Evolutionary conservation across 2,888 invertebrate species (phyloP).

Genomic region (Furcula furcula): DNA sequence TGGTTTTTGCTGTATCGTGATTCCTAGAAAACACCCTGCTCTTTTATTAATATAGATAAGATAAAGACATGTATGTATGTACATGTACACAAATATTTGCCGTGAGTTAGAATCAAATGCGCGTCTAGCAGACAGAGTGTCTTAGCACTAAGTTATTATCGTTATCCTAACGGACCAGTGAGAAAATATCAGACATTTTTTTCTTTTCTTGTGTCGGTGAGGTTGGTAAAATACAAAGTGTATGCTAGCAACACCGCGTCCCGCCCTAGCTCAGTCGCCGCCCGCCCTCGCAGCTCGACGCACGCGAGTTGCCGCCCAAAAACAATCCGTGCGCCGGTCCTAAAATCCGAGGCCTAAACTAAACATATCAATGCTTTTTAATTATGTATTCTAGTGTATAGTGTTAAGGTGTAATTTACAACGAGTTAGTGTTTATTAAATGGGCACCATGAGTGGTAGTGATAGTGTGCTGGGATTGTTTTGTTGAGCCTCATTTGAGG

Average conservation of each 20-base stretch:
- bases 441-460: slow-evolving; percentile 7
- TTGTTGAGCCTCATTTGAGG: neutral
- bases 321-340: slow-evolving; percentile 28
- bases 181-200: too few species aligned
- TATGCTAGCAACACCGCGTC: slow-evolving; percentile 21
- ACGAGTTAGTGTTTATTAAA: slow-evolving; percentile 25
- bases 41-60: too few species aligned
- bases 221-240: too few species aligned
- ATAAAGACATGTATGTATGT: too few species aligned
- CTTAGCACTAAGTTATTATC: too few species aligned
- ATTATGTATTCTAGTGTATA: slow-evolving; percentile 33
- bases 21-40: too few species aligned
- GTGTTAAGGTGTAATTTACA: slow-evolving; percentile 36
- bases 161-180: too few species aligned
- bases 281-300: slow-evolving; percentile 57
- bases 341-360: slow-evolving; percentile 51
- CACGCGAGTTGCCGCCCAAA: slow-evolving; percentile 42
- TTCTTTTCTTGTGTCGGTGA: too few species aligned
- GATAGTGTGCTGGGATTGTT: neutral
- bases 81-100: too few species aligned
- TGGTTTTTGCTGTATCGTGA: too few species aligned
- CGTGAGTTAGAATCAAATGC: too few species aligned
- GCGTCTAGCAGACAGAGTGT: too few species aligned
- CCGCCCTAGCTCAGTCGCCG: slow-evolving; percentile 61
- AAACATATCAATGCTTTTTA: slow-evolving; percentile 66